These are phyloP conservation scores for Volucella inanis DNA, from an alignment of 2,888 invertebrate species.

Conservation along the genomic window DNA sequence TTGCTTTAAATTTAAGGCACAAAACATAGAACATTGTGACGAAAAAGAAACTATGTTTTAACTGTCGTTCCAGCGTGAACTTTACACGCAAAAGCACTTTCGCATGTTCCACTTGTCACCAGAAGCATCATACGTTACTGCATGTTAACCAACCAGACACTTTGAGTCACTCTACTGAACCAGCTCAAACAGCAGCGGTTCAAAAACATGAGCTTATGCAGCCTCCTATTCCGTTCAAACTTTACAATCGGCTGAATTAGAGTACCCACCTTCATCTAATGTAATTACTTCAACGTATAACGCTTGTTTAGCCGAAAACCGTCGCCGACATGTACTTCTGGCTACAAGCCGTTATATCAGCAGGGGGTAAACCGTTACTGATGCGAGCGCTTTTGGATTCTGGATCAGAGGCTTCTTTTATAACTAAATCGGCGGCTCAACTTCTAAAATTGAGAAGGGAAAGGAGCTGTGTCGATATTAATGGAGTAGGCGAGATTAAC, in stretches of 20 bases:
- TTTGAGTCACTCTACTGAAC: neutral
- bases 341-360: no score
- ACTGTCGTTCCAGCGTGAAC: neutral
- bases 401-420: no score
- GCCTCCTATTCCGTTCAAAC: conserved; percentile 9
- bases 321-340: no score
- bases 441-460: no score
- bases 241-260: neutral
- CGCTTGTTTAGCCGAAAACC: no score
- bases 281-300: conserved; percentile 1
- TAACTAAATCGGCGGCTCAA: no score
- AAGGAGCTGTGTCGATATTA: no score
- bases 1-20: conserved; percentile 10
- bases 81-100: neutral
- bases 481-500: rapidly evolving
- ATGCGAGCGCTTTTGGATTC: no score
- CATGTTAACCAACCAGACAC: conserved; percentile 5
- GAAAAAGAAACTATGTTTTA: neutral
- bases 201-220: conserved; percentile 2
- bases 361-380: no score
- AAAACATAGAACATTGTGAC: neutral
- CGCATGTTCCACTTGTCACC: neutral
- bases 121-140: conserved; percentile 4
- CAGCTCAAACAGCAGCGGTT: neutral
- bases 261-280: neutral